Percentiles rank a stretch among this genome's conserved stretches.
Conservation (phyloP, 2,888 invertebrate species). For the Dryadula phaetusa region DNA sequence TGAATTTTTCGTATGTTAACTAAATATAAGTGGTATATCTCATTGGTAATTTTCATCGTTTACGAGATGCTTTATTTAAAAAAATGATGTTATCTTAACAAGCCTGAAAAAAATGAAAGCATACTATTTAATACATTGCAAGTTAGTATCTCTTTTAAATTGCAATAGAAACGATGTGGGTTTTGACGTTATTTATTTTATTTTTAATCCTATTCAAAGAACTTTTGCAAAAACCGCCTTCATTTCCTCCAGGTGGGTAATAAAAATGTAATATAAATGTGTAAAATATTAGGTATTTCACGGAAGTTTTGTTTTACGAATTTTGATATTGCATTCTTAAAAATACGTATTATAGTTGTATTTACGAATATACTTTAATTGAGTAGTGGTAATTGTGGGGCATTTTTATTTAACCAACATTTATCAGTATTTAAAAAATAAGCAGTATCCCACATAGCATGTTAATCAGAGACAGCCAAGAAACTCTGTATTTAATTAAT, state of each 20-base stretch:
- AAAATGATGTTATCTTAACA: conserved; percentile 38
- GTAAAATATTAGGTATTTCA: too few relatives aligned
- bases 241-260: conserved; percentile 54
- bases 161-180: conserved; percentile 48
- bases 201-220: conserved; percentile 47
- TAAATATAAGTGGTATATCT: neutral
- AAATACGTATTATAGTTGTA: too few relatives aligned
- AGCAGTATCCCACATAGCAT: too few relatives aligned
- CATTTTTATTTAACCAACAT: too few relatives aligned
- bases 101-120: conserved; percentile 24
- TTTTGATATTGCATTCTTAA: too few relatives aligned
- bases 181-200: conserved; percentile 46
- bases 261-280: neutral
- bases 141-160: conserved; percentile 25
- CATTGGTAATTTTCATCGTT: too few relatives aligned
- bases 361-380: too few relatives aligned
- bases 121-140: neutral
- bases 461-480: too few relatives aligned
- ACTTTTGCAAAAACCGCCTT: conserved; percentile 43
- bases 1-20: too few relatives aligned
- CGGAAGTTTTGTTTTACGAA: too few relatives aligned
- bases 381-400: too few relatives aligned
- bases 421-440: too few relatives aligned
- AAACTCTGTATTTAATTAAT: neutral
- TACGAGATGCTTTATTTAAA: conserved; percentile 4